Evolutionary conservation across 1,140 invertebrate genomes (phyloP).

Genomic region (Heliothis subflexa): DNA sequence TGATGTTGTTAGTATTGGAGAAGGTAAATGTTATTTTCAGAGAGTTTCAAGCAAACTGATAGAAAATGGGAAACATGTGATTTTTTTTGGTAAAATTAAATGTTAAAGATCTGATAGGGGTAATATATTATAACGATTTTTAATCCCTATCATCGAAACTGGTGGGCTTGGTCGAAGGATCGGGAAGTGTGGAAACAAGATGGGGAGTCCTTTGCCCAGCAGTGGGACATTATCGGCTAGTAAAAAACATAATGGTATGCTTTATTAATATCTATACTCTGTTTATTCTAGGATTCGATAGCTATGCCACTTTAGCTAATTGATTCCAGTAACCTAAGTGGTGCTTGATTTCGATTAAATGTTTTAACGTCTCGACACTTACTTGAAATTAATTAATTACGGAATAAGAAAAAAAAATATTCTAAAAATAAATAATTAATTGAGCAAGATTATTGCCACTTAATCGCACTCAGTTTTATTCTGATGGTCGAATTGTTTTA

Average conservation of each 20-base stretch:
- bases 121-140: not conserved
- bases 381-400: not conserved
- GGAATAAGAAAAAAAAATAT: not conserved
- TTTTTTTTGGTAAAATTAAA: not conserved
- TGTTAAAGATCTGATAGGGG: not conserved
- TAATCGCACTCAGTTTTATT: not conserved
- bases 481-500: not conserved
- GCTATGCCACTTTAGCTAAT: too few species aligned
- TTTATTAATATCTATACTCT: too few species aligned
- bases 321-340: not conserved
- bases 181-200: too few species aligned
- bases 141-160: too few species aligned
- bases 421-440: not conserved
- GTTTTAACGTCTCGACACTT: not conserved
- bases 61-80: not conserved
- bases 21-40: too few species aligned
- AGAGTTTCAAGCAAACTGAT: too few species aligned
- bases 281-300: too few species aligned
- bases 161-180: too few species aligned
- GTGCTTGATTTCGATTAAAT: not conserved
- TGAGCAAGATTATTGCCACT: not conserved
- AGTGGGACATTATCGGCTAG: too few species aligned
- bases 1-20: not conserved
- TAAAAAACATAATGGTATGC: too few species aligned
- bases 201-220: too few species aligned